Percentiles rank a stretch among this genome's conserved stretches.
These are phyloP conservation scores for Alectura lathami DNA, from an alignment of 2,113 vertebrate species.

Conservation along the genomic window DNA sequence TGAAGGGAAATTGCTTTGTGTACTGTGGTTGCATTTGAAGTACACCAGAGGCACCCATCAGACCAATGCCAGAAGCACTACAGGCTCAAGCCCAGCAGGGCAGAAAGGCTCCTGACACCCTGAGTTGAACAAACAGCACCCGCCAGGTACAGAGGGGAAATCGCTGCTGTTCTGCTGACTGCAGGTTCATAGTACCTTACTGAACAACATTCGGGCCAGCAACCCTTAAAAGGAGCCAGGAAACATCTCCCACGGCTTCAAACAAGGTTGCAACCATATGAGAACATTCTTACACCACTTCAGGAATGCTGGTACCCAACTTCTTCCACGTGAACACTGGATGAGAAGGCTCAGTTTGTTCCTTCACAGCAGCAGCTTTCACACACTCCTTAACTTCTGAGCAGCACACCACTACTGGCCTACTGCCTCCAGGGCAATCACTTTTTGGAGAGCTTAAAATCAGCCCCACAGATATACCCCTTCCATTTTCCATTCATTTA, in stretches of 20 bases:
- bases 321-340: accelerated
- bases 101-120: background rate
- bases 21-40: background rate
- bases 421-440: accelerated
- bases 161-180: background rate
- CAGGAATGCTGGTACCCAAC: background rate
- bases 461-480: background rate
- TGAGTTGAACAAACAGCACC: accelerated
- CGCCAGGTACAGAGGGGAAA: accelerated
- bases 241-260: background rate
- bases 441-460: background rate
- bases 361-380: background rate
- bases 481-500: background rate
- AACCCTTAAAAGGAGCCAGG: background rate
- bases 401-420: background rate
- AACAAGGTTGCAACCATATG: background rate
- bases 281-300: accelerated
- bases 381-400: background rate
- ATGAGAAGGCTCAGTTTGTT: accelerated
- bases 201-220: background rate
- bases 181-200: no score
- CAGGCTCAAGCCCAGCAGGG: constrained; percentile 8
- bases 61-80: background rate
- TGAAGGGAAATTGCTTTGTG: accelerated
- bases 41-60: background rate